Conservation (phyloP, 2,113 vertebrate genomes). For the Cephalopterus ornatus region DNA sequence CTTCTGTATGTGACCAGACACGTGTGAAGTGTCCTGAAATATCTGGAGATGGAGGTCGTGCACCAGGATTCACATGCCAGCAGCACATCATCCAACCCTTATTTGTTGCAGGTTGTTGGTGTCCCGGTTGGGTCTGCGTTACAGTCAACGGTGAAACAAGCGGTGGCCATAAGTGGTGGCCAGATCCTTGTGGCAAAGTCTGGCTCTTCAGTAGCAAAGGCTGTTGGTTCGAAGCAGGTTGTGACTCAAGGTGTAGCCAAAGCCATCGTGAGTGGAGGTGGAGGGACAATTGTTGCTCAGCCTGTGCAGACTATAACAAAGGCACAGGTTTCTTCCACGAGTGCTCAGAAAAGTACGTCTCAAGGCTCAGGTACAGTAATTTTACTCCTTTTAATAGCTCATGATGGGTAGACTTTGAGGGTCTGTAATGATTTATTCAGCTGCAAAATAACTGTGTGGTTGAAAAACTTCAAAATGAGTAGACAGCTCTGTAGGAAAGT, state of each 20-base stretch:
- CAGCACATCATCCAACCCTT: not conserved
- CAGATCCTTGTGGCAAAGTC: conserved; percentile 96
- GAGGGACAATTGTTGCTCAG: conserved; percentile 84
- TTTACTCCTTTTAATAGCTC: not conserved
- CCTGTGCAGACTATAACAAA: conserved; percentile 84
- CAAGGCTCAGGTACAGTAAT: conserved; percentile 81
- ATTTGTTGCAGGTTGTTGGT: conserved; percentile 84
- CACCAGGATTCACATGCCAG: not conserved
- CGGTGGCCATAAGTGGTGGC: conserved; percentile 92
- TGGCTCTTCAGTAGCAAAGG: conserved; percentile 84
- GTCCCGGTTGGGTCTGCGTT: conserved; percentile 89
- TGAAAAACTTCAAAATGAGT: not conserved
- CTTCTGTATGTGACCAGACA: not conserved
- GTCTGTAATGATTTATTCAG: not conserved
- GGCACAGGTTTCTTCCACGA: conserved; percentile 78
- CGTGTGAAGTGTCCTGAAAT: not conserved
- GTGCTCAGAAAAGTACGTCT: conserved; percentile 86
- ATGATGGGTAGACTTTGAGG: not conserved
- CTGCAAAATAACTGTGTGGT: not conserved
- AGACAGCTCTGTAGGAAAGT: not conserved
- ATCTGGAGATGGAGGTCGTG: not conserved
- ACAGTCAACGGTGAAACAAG: conserved; percentile 90
- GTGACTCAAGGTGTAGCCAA: conserved; percentile 96
- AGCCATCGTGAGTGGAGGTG: conserved; percentile 89
- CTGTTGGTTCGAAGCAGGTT: conserved; percentile 92